Evolutionary conservation across 2,888 invertebrate genomes (phyloP).

Genomic region (Oscheius sp.): DNA sequence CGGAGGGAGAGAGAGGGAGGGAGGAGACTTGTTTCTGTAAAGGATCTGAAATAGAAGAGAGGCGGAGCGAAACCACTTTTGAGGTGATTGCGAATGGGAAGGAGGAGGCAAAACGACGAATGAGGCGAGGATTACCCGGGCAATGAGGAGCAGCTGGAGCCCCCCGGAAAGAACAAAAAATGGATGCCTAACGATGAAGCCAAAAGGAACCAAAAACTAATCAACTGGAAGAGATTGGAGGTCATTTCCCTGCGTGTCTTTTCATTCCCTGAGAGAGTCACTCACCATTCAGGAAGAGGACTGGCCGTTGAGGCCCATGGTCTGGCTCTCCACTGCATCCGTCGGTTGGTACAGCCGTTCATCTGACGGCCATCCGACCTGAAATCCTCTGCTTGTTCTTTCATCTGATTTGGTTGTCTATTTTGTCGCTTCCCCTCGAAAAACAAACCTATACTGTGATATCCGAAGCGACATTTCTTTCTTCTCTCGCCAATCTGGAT

Average conservation of each 20-base stretch:
- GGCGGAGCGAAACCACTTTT: background rate
- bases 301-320: constrained; percentile 51
- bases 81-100: constrained; percentile 6
- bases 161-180: background rate
- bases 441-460: constrained; percentile 19
- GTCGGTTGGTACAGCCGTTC: constrained; percentile 41
- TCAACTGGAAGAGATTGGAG: constrained; percentile 14
- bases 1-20: background rate
- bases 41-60: too few relatives aligned
- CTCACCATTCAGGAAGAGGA: constrained; percentile 42
- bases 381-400: background rate
- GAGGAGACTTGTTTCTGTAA: background rate
- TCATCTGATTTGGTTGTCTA: background rate
- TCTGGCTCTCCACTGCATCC: constrained; percentile 49
- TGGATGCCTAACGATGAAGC: background rate
- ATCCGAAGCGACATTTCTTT: constrained; percentile 20
- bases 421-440: too few relatives aligned
- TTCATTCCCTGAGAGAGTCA: constrained; percentile 21
- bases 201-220: background rate
- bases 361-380: constrained; percentile 36
- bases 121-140: constrained; percentile 5
- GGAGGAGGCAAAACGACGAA: background rate
- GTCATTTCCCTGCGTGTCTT: constrained; percentile 8
- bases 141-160: constrained; percentile 8
- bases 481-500: background rate